phyloP scores from a whole-genome alignment of 92 coral and sea anemone genomes.

The Palythoa caribaeorum region DNA sequence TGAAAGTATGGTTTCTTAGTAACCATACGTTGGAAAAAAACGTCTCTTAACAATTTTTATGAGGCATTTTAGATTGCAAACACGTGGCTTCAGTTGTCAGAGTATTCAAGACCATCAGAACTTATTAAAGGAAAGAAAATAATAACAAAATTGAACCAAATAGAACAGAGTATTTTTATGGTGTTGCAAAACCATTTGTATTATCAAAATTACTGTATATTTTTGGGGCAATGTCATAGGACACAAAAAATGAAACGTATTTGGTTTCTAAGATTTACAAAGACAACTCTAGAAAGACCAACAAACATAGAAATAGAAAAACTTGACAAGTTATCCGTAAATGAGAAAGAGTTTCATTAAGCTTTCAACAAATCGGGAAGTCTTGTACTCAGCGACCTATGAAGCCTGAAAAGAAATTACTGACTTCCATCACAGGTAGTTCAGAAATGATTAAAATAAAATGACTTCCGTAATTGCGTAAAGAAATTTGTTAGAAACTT shows the following conservation, averaged over 20 bases:
- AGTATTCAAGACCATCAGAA: neutral
- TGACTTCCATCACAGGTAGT: neutral
- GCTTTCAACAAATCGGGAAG: neutral
- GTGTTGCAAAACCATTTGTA: neutral
- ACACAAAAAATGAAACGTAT: neutral
- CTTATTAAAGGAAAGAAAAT: neutral
- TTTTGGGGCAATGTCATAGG: neutral
- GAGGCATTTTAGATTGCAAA: neutral
- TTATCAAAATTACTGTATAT: neutral
- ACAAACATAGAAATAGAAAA: neutral
- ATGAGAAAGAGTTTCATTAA: neutral
- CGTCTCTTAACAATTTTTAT: neutral
- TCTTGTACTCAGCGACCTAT: no score
- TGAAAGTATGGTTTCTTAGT: neutral
- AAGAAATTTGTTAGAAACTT: neutral
- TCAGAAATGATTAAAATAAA: no score
- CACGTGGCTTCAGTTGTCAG: slow-evolving; percentile 1
- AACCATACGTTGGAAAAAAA: neutral
- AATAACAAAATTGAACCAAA: no score
- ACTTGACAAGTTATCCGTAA: neutral
- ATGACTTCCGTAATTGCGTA: no score
- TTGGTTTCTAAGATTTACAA: neutral
- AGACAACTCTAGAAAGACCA: neutral
- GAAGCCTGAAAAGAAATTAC: no score
- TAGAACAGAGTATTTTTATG: neutral